Evolutionary conservation across 2,888 invertebrate species (phyloP).

Genomic region (Campoplex nolae): DNA sequence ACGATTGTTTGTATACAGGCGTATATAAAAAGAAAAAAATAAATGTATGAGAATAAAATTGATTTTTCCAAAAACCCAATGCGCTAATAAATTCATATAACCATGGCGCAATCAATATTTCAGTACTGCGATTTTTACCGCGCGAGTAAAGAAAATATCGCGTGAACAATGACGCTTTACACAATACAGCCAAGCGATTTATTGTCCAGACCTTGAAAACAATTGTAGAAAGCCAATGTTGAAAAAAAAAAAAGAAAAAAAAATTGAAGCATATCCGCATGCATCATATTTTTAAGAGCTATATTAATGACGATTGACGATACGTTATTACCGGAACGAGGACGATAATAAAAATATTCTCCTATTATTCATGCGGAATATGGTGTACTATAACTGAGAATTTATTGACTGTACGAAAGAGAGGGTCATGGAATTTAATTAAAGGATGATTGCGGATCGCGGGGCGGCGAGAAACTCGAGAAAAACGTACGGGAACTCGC

Average conservation of each 20-base stretch:
- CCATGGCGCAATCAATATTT: too few species aligned
- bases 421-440: slow-evolving; percentile 43
- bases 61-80: too few species aligned
- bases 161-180: too few species aligned
- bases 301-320: slow-evolving; percentile 11
- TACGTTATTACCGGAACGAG: neutral
- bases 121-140: too few species aligned
- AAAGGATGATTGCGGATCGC: slow-evolving; percentile 10
- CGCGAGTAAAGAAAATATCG: neutral
- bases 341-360: neutral
- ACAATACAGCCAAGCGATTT: too few species aligned
- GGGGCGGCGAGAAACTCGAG: too few species aligned
- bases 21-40: too few species aligned
- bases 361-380: neutral
- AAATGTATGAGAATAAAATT: neutral
- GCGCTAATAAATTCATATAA: too few species aligned
- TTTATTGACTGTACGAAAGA: neutral
- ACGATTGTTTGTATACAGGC: slow-evolving; percentile 9
- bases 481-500: neutral
- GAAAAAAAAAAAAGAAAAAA: neutral
- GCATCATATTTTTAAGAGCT: neutral
- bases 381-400: neutral
- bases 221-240: neutral
- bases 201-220: too few species aligned
- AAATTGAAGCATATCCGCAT: neutral